Percentiles rank a stretch among this genome's conserved stretches.
These are phyloP conservation scores for Drosophila eohydei DNA, from an alignment of 2,888 invertebrate species.

Conservation along the genomic window DNA sequence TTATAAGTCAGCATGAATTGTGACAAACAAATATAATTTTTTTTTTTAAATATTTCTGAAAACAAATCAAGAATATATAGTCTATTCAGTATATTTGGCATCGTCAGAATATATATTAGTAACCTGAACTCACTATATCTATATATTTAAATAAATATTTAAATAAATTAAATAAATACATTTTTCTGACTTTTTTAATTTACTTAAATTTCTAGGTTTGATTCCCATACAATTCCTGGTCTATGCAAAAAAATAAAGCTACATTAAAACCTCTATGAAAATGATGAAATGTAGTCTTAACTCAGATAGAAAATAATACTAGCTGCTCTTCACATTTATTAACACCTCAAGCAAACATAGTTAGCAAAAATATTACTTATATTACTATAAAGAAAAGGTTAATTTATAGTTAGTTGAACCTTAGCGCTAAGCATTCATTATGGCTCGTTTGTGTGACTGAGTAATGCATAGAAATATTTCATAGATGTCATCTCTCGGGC, in stretches of 20 bases:
- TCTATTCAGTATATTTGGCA: no score
- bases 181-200: neutral
- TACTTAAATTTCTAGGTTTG: neutral
- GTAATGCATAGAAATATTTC: conserved; percentile 27
- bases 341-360: neutral
- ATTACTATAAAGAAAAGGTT: neutral
- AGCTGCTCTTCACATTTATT: neutral
- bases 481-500: conserved; percentile 38
- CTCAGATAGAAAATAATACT: neutral
- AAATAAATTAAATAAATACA: neutral
- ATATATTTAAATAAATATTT: no score
- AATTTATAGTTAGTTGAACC: neutral
- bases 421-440: neutral
- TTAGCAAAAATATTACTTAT: neutral
- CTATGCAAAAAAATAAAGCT: neutral
- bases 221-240: neutral
- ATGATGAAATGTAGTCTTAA: neutral
- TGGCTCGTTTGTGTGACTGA: conserved; percentile 6
- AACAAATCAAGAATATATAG: no score
- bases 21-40: no score
- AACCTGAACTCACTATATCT: no score
- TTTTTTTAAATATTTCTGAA: no score
- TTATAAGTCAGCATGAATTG: no score
- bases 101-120: no score
- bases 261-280: neutral